Evolutionary conservation across 1,140 invertebrate species (phyloP), one percentile per base, ranked within the genome.

Genomic region (Paraescarpia echinospica): DNA sequence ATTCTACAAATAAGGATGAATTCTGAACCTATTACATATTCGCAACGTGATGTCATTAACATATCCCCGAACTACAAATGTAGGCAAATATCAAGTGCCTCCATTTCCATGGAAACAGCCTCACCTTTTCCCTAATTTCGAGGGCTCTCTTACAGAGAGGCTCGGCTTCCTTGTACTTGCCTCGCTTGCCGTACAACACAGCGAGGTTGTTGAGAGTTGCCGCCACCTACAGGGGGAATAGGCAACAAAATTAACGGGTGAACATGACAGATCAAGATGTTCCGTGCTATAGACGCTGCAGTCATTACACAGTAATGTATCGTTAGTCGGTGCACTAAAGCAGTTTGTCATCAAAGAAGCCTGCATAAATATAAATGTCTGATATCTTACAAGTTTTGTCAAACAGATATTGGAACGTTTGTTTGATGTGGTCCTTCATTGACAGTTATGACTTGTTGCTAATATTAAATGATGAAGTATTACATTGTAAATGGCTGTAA

Each of bases 91-190:
- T 27, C 9, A 77, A 77, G 59, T 77, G 59, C 27, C 14, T 77
- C 59, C 27, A n/a, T 18, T 31, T 77, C 18, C 59, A 5, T 77
- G 59, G 59, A 77, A 77, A 90, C 18, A 90, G 18, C 35, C 90
- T 59, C 77, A 97, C 99, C 94, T 99, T 99, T 96, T 99, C 99
- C 94, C 99, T 97, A 94, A 99, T 99, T 96, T 99, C 98, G 91
- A 99, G 97, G 12, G 99, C 99, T 94, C 99, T 97, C 96, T 99
- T 99, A 96, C 99, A 99, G 33, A 99, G 97, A 14, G 99, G 99
- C 96, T 99, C 99, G 12, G 99, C 99, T 95, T 99, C 99, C 95
- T 98, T 98, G 96, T 99, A 99, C 95, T 99, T 99, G 94, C 99
- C 99, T 94, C 99, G 97, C 96, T 99, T 99, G 22, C 93, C 99